Evolutionary conservation across 2,888 invertebrate genomes (phyloP).

Genomic region (Ashinkailepas kermadecensis): DNA sequence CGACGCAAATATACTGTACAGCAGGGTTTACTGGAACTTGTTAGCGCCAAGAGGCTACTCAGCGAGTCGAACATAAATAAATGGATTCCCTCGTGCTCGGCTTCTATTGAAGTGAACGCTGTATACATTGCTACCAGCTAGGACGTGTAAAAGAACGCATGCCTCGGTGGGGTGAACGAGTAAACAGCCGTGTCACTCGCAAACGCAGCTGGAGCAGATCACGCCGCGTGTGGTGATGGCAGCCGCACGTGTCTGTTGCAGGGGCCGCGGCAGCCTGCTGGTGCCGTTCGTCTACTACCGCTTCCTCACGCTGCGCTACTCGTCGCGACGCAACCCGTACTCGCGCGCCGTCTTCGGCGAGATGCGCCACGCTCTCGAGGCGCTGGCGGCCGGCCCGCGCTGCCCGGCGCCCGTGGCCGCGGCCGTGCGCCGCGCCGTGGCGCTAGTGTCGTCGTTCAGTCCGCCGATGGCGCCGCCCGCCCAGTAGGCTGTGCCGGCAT

Average conservation of each 20-base stretch:
- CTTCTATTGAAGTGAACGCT: no score
- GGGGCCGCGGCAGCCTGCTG: constrained; percentile 80
- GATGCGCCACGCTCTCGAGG: constrained; percentile 63
- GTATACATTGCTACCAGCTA: no score
- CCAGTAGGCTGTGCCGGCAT: background rate
- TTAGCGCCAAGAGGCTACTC: no score
- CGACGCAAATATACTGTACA: no score
- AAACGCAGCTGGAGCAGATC: no score
- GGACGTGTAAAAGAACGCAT: no score
- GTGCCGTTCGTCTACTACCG: constrained; percentile 96
- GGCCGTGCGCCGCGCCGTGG: constrained; percentile 54
- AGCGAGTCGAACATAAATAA: no score
- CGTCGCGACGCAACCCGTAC: constrained; percentile 91
- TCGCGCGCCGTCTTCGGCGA: constrained; percentile 88
- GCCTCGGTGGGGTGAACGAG: no score
- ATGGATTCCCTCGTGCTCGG: no score
- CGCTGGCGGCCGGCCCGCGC: constrained; percentile 56
- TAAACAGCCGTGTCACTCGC: no score
- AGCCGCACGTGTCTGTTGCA: constrained; percentile 45
- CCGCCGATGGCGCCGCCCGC: constrained; percentile 44
- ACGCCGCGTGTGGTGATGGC: no score
- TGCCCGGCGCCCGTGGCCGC: constrained; percentile 59
- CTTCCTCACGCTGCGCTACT: constrained; percentile 84
- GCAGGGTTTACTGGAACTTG: no score
- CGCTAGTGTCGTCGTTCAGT: constrained; percentile 66